phyloP scores from a whole-genome alignment of 2,797 vertebrate species.

The Sparus aurata region DNA sequence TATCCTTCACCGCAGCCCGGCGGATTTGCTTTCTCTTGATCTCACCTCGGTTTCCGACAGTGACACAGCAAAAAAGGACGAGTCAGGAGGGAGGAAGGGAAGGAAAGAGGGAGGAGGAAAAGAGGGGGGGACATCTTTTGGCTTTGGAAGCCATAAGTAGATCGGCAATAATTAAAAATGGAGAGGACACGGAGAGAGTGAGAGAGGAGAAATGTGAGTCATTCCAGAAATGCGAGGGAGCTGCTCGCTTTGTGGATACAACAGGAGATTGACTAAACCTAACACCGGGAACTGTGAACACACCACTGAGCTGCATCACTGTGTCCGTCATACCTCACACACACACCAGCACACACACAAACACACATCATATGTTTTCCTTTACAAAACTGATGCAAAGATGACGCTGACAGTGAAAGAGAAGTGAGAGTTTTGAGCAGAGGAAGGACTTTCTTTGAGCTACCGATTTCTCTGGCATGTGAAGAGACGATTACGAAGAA shows the following conservation, averaged over 20 bases:
- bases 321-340: conserved; percentile 50
- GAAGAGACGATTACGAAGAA: conserved; percentile 60
- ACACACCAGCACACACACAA: conserved; percentile 18
- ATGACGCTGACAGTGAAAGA: conserved; percentile 30
- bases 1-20: conserved; percentile 35
- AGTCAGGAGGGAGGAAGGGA: conserved; percentile 25
- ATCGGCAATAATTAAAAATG: conserved; percentile 73
- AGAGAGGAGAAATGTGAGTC: conserved; percentile 85
- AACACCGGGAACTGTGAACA: conserved; percentile 69
- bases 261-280: conserved; percentile 67
- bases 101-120: not conserved
- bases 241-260: conserved; percentile 78
- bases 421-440: conserved; percentile 4
- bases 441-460: conserved; percentile 5
- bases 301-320: conserved; percentile 60
- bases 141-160: conserved; percentile 58
- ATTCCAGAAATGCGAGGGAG: conserved; percentile 89
- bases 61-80: conserved; percentile 56
- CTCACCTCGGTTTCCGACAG: conserved; percentile 67
- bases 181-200: conserved; percentile 27
- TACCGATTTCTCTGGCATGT: conserved; percentile 46
- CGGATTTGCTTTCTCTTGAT: conserved; percentile 57
- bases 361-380: conserved; percentile 29
- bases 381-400: conserved; percentile 43
- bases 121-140: conserved; percentile 38